Conservation (phyloP, 2,797 vertebrate species). For the Sebastes trivittatus region DNA sequence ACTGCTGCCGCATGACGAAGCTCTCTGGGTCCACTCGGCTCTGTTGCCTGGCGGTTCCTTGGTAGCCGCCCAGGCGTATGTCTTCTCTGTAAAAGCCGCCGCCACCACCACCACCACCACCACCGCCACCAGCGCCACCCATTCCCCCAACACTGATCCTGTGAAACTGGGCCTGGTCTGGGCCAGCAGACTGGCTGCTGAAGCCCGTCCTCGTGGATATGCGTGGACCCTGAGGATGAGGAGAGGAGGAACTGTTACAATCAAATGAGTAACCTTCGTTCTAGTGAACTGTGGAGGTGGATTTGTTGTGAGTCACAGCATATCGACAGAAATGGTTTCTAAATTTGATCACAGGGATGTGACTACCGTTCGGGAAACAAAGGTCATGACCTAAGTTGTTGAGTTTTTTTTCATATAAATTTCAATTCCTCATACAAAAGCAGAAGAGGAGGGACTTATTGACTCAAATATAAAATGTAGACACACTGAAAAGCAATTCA, state of each 20-base stretch:
- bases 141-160: conserved; percentile 67
- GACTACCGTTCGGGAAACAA: neutral
- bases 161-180: conserved; percentile 82
- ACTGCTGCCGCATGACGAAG: conserved; percentile 77
- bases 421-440: neutral
- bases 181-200: conserved; percentile 85
- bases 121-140: neutral
- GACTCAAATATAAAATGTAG: neutral
- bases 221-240: conserved; percentile 74
- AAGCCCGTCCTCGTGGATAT: conserved; percentile 78
- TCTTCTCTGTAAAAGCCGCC: conserved; percentile 58
- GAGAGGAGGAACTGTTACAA: neutral
- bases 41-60: conserved; percentile 25
- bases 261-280: neutral
- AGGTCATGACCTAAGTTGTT: neutral
- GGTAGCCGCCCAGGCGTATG: conserved; percentile 42
- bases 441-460: neutral
- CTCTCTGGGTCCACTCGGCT: conserved; percentile 78
- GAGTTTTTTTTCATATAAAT: neutral
- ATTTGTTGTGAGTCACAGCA: neutral
- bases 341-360: neutral
- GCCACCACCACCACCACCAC: neutral
- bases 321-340: neutral
- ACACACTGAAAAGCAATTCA: neutral
- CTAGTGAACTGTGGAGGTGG: neutral